These are phyloP conservation scores for Percina caprodes DNA, from an alignment of 2,113 vertebrate species.

Conservation along the genomic window DNA sequence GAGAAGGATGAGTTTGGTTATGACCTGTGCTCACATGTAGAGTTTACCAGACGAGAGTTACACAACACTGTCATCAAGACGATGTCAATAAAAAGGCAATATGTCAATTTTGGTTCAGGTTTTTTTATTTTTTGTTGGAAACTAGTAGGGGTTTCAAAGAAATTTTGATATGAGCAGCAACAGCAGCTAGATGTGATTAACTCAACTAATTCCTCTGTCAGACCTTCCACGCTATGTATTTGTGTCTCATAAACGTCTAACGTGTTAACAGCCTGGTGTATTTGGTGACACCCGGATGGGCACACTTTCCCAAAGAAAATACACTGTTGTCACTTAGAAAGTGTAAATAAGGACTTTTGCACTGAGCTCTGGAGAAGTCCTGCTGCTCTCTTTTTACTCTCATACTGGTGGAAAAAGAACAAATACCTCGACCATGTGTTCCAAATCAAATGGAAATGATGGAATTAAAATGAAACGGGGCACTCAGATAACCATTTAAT, in stretches of 20 bases:
- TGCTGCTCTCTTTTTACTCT: constrained; percentile 3
- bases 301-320: constrained; percentile 58
- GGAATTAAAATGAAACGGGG: constrained; percentile 68
- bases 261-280: constrained; percentile 54
- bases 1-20: constrained; percentile 60
- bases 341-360: constrained; percentile 43
- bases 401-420: constrained; percentile 19
- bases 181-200: constrained; percentile 47
- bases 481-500: constrained; percentile 72
- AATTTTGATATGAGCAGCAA: constrained; percentile 32
- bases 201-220: constrained; percentile 53
- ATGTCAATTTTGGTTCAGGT: constrained; percentile 58
- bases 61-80: constrained; percentile 37
- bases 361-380: constrained; percentile 21
- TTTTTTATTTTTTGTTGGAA: constrained; percentile 18
- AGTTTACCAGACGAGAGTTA: constrained; percentile 53
- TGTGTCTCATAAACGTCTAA: constrained; percentile 65
- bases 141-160: constrained; percentile 12
- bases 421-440: constrained; percentile 68
- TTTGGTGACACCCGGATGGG: constrained; percentile 50
- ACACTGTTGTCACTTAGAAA: constrained; percentile 55
- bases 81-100: constrained; percentile 57
- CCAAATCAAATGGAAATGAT: constrained; percentile 68
- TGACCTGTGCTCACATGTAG: constrained; percentile 51
- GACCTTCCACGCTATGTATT: constrained; percentile 49